A percentile compares a stretch with the other conserved stretches of the same genome.
These are phyloP conservation scores for Mobula birostris DNA, from an alignment of 2,113 vertebrate genomes.

Conservation along the genomic window DNA sequence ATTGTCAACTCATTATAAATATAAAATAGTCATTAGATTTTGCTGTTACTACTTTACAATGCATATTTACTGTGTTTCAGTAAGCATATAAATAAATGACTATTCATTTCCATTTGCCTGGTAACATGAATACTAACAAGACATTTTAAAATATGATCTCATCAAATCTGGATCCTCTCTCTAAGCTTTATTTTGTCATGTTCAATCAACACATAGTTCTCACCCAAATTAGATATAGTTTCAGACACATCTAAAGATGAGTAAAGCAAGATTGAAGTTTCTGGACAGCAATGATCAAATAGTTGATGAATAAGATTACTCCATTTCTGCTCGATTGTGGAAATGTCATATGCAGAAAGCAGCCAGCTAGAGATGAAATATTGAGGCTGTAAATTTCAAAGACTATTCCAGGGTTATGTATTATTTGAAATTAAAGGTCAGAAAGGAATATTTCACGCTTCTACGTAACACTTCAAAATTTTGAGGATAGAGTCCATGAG, in stretches of 20 bases:
- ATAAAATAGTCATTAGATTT: not conserved
- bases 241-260: not conserved
- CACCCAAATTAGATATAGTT: not conserved
- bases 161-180: not conserved
- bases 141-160: not conserved
- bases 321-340: not conserved
- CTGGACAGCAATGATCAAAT: conserved; percentile 20
- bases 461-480: not conserved
- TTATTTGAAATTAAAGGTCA: not conserved
- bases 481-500: not conserved
- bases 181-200: not conserved
- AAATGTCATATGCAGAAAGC: not conserved
- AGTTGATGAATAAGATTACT: not conserved
- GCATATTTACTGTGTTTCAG: not conserved
- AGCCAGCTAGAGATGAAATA: not conserved
- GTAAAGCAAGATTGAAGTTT: not conserved
- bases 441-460: not conserved
- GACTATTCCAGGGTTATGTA: not conserved
- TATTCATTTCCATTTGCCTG: not conserved
- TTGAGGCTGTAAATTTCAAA: not conserved
- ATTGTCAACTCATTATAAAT: not conserved
- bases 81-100: not conserved
- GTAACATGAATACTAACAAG: not conserved
- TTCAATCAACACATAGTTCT: not conserved
- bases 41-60: not conserved